Percentiles rank a stretch among this genome's conserved stretches.
Evolutionary conservation across 2,113 vertebrate species (phyloP).

Genomic region (Serinus canaria): DNA sequence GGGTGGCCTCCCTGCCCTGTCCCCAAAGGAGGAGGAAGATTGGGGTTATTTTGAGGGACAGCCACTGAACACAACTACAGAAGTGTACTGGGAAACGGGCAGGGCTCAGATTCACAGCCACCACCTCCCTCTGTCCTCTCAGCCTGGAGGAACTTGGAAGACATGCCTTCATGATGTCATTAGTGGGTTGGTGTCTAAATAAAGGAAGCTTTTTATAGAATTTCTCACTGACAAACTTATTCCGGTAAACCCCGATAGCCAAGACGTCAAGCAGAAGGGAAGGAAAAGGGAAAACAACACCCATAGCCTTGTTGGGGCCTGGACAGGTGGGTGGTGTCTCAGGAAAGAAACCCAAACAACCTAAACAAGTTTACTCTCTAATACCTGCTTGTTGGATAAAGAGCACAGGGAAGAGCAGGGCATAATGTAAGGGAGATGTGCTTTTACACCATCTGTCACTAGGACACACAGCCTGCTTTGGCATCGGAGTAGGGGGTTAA

Average conservation of each 20-base stretch:
- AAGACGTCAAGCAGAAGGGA: background rate
- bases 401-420: background rate
- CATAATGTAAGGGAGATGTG: rapidly evolving
- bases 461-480: background rate
- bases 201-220: conserved; percentile 54
- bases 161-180: background rate
- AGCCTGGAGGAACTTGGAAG: background rate
- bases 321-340: background rate
- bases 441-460: background rate
- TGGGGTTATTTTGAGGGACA: background rate
- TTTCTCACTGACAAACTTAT: conserved; percentile 25
- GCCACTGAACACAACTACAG: background rate
- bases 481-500: background rate
- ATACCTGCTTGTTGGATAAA: background rate
- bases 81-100: background rate
- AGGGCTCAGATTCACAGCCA: background rate
- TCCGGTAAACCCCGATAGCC: background rate
- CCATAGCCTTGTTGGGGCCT: rapidly evolving
- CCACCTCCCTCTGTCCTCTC: background rate
- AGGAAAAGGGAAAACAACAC: conserved; percentile 31
- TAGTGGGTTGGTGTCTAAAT: background rate
- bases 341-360: background rate
- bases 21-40: background rate
- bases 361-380: background rate
- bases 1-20: background rate